phyloP scores from a whole-genome alignment of 1,140 invertebrate species.

The Aleiodes sp. region DNA sequence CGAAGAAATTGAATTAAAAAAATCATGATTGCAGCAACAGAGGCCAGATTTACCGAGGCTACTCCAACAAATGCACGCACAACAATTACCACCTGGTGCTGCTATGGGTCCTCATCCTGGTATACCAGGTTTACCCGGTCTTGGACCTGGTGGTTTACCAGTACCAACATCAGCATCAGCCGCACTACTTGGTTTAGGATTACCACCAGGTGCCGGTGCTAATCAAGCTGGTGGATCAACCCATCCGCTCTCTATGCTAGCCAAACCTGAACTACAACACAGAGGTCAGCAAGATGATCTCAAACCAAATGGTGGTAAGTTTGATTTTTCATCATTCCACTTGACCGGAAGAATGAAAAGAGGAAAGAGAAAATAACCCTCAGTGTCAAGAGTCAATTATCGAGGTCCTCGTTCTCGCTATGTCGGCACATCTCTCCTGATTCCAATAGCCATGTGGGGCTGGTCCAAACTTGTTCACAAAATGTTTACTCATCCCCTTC shows the following conservation, averaged over 20 bases:
- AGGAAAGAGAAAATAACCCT: neutral
- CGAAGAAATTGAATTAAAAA: neutral
- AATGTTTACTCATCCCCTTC: constrained; percentile 41
- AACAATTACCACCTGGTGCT: constrained; percentile 81
- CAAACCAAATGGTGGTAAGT: constrained; percentile 76
- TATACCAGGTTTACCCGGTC: constrained; percentile 59
- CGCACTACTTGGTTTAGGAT: constrained; percentile 61
- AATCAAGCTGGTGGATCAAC: constrained; percentile 68
- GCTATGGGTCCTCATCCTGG: constrained; percentile 73
- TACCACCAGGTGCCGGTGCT: constrained; percentile 68
- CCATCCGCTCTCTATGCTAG: constrained; percentile 76
- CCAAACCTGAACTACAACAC: constrained; percentile 77
- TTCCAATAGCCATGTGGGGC: constrained; percentile 21
- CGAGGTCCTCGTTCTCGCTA: constrained; percentile 30
- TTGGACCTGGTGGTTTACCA: constrained; percentile 61
- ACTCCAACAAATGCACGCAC: constrained; percentile 91
- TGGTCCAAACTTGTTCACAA: constrained; percentile 28
- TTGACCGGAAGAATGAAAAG: constrained; percentile 4
- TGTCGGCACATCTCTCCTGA: constrained; percentile 33
- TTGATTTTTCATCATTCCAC: constrained; percentile 1
- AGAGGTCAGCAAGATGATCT: constrained; percentile 69
- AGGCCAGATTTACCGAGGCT: constrained; percentile 79
- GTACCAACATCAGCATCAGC: constrained; percentile 63
- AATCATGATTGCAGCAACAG: constrained; percentile 73
- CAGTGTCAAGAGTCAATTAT: too few relatives aligned